These are phyloP conservation scores for Monomorium pharaonis DNA, from an alignment of 1,140 invertebrate species.

Conservation along the genomic window DNA sequence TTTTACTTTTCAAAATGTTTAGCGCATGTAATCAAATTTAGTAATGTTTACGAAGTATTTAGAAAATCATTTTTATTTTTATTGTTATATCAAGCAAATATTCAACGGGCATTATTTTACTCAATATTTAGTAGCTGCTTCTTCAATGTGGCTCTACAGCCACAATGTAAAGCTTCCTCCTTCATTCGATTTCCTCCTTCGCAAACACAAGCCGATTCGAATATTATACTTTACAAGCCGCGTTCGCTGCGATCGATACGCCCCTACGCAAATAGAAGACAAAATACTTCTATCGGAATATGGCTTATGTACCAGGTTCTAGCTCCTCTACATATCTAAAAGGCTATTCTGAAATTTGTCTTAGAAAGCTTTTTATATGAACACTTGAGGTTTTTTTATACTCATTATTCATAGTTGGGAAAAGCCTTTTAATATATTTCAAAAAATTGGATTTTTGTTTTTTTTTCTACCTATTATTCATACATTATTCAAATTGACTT, in stretches of 20 bases:
- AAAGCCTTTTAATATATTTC: not conserved
- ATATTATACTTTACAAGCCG: slow-evolving; percentile 2
- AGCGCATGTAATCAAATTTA: no score
- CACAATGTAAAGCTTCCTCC: not conserved
- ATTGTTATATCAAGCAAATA: no score
- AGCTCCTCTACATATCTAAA: not conserved
- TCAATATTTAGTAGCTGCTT: no score
- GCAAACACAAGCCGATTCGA: not conserved
- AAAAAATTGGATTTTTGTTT: not conserved
- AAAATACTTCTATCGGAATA: not conserved
- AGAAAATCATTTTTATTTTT: no score
- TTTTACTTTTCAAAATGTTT: no score
- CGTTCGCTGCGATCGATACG: not conserved
- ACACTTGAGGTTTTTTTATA: not conserved
- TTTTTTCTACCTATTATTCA: not conserved
- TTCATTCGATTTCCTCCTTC: slow-evolving; percentile 1
- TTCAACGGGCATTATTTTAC: no score
- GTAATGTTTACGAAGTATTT: no score
- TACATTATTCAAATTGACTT: not conserved
- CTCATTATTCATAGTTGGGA: not conserved
- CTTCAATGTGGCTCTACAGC: not conserved
- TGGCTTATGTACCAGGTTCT: not conserved
- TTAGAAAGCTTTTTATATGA: not conserved
- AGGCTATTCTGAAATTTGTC: not conserved
- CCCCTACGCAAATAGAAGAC: not conserved